Evolutionary conservation across 2,797 vertebrate species (phyloP).

Genomic region (Discoglossus pictus): DNA sequence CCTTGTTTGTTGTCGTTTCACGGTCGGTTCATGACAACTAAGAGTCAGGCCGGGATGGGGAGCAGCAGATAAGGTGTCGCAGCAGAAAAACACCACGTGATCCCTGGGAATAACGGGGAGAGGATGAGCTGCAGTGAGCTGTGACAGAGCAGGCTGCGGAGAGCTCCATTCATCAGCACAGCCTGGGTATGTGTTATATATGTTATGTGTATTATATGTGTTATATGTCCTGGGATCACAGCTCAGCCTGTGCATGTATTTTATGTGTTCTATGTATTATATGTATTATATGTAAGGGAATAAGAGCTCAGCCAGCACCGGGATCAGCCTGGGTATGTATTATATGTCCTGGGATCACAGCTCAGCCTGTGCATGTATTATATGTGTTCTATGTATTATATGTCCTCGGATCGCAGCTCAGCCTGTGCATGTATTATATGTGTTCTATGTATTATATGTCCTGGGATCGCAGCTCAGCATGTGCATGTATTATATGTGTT

Average conservation of each 20-base stretch:
- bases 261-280: too few relatives aligned
- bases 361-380: too few relatives aligned
- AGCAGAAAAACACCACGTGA: conserved; percentile 8
- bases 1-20: conserved; percentile 36
- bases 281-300: too few relatives aligned
- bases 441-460: too few relatives aligned
- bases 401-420: too few relatives aligned
- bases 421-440: too few relatives aligned
- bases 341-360: too few relatives aligned
- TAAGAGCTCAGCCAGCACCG: too few relatives aligned
- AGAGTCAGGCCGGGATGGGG: conserved; percentile 11
- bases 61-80: conserved; percentile 13
- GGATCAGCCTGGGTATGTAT: too few relatives aligned
- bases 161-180: conserved; percentile 20
- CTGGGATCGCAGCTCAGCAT: too few relatives aligned
- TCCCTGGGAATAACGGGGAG: background rate
- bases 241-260: background rate
- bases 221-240: background rate
- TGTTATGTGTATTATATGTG: conserved; percentile 3
- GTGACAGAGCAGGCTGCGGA: background rate
- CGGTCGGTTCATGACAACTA: conserved; percentile 19
- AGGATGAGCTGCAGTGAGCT: conserved; percentile 30
- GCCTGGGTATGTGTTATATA: conserved; percentile 12
- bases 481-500: too few relatives aligned
- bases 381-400: too few relatives aligned